These are phyloP conservation scores for Eolophus roseicapilla DNA, from an alignment of 2,113 vertebrate genomes.

Conservation along the genomic window DNA sequence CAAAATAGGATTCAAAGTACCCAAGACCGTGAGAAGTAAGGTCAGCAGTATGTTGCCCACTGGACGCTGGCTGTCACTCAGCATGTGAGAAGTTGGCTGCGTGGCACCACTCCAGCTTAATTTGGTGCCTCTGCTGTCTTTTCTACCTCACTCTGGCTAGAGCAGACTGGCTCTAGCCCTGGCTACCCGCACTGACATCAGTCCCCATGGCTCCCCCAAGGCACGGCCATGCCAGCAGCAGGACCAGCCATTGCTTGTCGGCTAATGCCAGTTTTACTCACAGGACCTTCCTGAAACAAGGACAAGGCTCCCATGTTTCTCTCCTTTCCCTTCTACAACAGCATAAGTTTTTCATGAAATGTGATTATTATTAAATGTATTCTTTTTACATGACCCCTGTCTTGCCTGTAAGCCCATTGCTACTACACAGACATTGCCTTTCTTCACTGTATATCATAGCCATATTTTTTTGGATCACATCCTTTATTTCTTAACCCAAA, in stretches of 20 bases:
- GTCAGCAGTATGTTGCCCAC: neutral
- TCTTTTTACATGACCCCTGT: neutral
- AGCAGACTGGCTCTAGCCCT: neutral
- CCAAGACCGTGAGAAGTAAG: neutral
- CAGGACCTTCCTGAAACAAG: neutral
- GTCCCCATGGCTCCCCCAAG: neutral
- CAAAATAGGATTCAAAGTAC: neutral
- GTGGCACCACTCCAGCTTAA: neutral
- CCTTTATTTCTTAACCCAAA: neutral
- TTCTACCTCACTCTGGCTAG: neutral
- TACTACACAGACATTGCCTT: neutral
- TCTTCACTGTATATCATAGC: neutral
- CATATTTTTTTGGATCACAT: neutral
- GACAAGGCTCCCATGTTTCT: neutral
- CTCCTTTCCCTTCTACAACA: neutral
- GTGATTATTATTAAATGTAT: neutral
- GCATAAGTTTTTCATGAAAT: neutral
- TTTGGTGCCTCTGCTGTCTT: neutral
- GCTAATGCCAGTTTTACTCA: accelerated
- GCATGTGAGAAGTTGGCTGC: neutral
- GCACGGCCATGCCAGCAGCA: neutral
- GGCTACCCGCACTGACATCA: neutral
- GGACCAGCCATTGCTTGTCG: neutral
- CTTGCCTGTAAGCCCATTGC: neutral
- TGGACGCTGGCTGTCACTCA: accelerated